Base-by-base conservation (phyloP, 2,888 invertebrate species). In the Nezara viridula region DNA sequence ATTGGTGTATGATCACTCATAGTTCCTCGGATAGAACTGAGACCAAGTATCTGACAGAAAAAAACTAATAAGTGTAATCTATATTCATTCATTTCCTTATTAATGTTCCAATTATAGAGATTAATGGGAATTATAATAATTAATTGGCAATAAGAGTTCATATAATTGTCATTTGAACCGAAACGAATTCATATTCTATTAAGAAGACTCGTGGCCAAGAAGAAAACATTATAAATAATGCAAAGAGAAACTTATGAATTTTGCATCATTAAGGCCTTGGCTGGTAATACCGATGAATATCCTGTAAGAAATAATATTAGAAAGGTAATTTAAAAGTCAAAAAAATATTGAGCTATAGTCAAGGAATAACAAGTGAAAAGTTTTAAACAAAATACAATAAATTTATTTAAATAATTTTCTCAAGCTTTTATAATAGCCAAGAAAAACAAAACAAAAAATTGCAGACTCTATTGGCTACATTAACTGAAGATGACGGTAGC, bases 101-200 rank as follows among this genome's bases (percentile, higher is more conserved):
- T 73, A 73, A 73, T 73, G 73, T 73, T 37, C 73, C 73, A 27
- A 73, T 73, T 37, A 37, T 37, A 3, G n/a, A 73, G 2, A 37
- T 1, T 10, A 12, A 73, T 73, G 32, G 14, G 6, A 19, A 73
- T 37, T 32, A 19, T 73, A 73, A 73, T 73, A 73, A 73, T 73
- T 73, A 37, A 73, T 27, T 21, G 37, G 73, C 19, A 37, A 73
- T 37, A 37, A 37, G 16, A 21, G 37, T 73, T 19, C 9, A 37
- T 4, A n/a, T 73, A 73, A 37, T 73, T 37, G 37, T 27, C 37
- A 4, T 73, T 73, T 55, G 55, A 10, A 55, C 24, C 9, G 55
- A 24, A 55, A 55, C n/a, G 24, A 55, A 55, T 55, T n/a, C 55
- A 55, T 55, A 55, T 55, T 55, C 55, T 55, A 55, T 55, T 55